Base-by-base conservation (phyloP, 2,888 invertebrate species). In the Amphipyra berbera region DNA sequence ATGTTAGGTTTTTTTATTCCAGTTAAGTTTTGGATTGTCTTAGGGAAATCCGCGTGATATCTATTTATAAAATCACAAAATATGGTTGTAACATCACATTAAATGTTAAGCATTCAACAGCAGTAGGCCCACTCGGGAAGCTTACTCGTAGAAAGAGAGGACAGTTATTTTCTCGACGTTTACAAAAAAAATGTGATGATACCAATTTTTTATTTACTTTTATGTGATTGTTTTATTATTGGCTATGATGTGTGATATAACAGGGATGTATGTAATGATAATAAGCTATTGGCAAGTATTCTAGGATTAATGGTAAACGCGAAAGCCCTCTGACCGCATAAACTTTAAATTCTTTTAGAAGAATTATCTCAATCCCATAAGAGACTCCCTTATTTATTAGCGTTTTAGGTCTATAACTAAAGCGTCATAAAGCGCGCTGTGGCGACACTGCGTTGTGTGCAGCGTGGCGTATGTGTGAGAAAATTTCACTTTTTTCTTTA, bases 221-320 rank as follows among this genome's bases (percentile, higher is more conserved):
- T 12, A 27, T 50, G 30, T 41, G 44, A 57, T 63, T 61, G 33
- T 42, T 54, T 68, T 52, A 40, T 13, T 40, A 40, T 30, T 42
- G 64, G 45, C 38, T 44, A 57, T 64, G 27, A 69, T 15, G 44
- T 73, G 74, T 74, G 70, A 74, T 70, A 70, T 61, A 61, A 66
- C 59, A 74, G 60, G 61, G 56, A 70, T 57, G 69, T 30, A 44
- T 60, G 52, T 63, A 57, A 56, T 44, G 13, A 41, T 60, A 21
- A 49, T 53, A 45, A 58, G 38, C 44, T 49, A 58, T 64, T 54
- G 49, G 58, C 49, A 67, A 45, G 37, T 67, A 58, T 55, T 61
- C 9, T 57, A 58, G 40, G 1, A 38, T 66, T 53, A 57, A 35
- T 50, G 33, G 7, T 60, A 6, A 50, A 30, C 55, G 0, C 42